These are phyloP conservation scores for Eledona agricola DNA, from an alignment of 2,888 invertebrate species.

Conservation along the genomic window DNA sequence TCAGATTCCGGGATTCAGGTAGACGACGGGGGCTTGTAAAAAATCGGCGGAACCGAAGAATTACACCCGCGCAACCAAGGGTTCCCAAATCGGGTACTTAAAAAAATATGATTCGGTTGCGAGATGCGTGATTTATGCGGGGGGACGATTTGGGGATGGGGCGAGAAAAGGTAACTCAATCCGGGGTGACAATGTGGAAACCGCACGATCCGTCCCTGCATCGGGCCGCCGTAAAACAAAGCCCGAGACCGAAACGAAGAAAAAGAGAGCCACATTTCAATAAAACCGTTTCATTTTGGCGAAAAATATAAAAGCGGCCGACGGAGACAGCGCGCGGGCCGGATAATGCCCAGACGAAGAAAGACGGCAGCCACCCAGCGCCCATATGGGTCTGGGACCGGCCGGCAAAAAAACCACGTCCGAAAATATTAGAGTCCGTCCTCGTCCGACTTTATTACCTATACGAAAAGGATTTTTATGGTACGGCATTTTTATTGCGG, in stretches of 20 bases:
- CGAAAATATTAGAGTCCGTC: conserved; percentile 36
- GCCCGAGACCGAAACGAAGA: conserved; percentile 6
- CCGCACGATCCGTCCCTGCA: too few species aligned
- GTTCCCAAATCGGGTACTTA: too few species aligned
- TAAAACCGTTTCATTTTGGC: conserved; percentile 46
- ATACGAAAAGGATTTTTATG: conserved; percentile 53
- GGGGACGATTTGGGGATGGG: too few species aligned
- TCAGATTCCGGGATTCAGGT: too few species aligned
- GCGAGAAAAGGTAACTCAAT: too few species aligned
- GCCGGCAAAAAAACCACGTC: background rate
- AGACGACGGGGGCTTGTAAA: too few species aligned
- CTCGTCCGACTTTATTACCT: conserved; percentile 34
- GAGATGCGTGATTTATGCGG: too few species aligned
- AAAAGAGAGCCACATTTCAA: conserved; percentile 27
- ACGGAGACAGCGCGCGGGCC: conserved; percentile 12
- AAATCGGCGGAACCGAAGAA: too few species aligned
- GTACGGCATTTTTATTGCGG: conserved; percentile 61
- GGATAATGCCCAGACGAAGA: conserved; percentile 8
- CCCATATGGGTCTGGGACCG: background rate
- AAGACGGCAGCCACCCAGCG: background rate
- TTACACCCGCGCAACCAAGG: too few species aligned
- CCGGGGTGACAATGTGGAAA: too few species aligned
- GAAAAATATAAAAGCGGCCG: conserved; percentile 40
- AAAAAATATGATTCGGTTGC: too few species aligned
- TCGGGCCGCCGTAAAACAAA: conserved; percentile 28